A percentile compares a stretch with the other conserved stretches of the same genome.
phyloP scores from a whole-genome alignment of 2,888 invertebrate genomes.

The Dugesia japonica region DNA sequence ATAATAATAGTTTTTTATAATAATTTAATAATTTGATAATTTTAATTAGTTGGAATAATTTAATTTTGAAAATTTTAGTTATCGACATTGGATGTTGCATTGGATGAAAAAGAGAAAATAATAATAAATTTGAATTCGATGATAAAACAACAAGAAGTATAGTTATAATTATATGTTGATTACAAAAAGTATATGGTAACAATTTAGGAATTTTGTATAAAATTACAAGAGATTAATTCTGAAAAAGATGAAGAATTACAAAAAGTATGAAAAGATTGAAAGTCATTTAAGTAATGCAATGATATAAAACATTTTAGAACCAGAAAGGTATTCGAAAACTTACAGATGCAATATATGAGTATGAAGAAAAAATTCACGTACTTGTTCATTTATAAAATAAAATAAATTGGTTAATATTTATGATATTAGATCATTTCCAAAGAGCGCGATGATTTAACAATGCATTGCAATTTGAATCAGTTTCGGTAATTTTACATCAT shows the following conservation, averaged over 20 bases:
- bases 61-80: too few species aligned
- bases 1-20: too few species aligned
- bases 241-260: not conserved
- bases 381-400: not conserved
- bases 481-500: not conserved
- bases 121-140: not conserved
- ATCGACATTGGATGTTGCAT: not conserved
- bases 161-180: not conserved
- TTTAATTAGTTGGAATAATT: too few species aligned
- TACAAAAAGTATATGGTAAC: not conserved
- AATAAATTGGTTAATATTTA: not conserved
- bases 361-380: constrained; percentile 5
- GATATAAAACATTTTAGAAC: not conserved
- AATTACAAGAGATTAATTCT: not conserved
- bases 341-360: constrained; percentile 1
- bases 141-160: not conserved
- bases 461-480: not conserved
- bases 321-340: constrained; percentile 9
- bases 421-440: not conserved
- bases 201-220: constrained; percentile 10
- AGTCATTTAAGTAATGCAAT: too few species aligned
- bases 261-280: too few species aligned
- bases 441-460: not conserved
- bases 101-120: not conserved
- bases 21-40: too few species aligned